Evolutionary conservation across 2,888 invertebrate genomes (phyloP).

Genomic region (Cephus pulcher): DNA sequence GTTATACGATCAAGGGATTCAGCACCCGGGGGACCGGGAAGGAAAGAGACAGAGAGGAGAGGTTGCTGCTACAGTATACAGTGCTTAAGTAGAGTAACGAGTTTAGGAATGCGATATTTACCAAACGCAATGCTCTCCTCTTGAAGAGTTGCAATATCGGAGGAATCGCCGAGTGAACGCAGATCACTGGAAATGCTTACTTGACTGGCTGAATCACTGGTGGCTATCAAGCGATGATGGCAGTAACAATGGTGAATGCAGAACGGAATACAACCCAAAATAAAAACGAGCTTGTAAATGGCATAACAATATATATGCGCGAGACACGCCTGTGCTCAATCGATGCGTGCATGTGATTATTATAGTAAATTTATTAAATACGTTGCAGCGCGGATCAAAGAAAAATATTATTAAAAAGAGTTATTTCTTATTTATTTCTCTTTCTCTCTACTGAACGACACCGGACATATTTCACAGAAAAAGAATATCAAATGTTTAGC

Average conservation of each 20-base stretch:
- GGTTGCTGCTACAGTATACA: neutral
- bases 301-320: neutral
- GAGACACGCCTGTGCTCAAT: neutral
- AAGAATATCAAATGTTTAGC: neutral
- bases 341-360: neutral
- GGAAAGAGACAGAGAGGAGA: neutral
- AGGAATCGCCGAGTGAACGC: slow-evolving; percentile 63
- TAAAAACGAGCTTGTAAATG: slow-evolving; percentile 15
- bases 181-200: slow-evolving; percentile 67
- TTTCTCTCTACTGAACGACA: neutral
- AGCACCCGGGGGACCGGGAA: too few relatives aligned
- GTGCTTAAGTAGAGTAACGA: neutral
- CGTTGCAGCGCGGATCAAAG: neutral
- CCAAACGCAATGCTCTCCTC: slow-evolving; percentile 64
- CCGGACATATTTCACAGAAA: too few relatives aligned
- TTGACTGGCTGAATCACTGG: slow-evolving; percentile 66
- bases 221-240: slow-evolving; percentile 61
- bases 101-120: slow-evolving; percentile 50
- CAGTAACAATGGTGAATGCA: slow-evolving; percentile 34
- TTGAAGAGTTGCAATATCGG: slow-evolving; percentile 64
- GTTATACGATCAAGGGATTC: too few relatives aligned
- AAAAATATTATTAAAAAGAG: neutral
- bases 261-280: slow-evolving; percentile 55
- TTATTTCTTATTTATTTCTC: neutral
- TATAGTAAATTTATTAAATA: neutral